Base-by-base conservation (phyloP, 2,113 vertebrate genomes). In the Centrocercus urophasianus region DNA sequence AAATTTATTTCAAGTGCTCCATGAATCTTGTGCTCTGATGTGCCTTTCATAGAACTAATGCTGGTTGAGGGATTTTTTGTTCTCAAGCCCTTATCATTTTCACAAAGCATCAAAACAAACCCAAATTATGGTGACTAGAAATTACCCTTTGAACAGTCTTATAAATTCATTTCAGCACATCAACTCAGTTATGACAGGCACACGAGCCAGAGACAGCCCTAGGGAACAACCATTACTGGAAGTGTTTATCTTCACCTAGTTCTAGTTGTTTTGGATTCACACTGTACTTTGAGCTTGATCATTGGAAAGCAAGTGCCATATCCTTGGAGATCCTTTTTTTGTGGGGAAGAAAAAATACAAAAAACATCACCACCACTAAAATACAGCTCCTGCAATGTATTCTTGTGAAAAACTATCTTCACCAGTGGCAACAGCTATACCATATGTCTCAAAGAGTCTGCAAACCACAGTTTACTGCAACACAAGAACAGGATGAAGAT, bases 1-100 rank as follows among this genome's bases (percentile, higher is more conserved):
- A 88, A 75, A 91, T 43, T 45, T 95, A 91, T 84, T 95, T 95
- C 47, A 40, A 95, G 89, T 18, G 43, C 65, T 89, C 72, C 52
- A 88, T 48, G 86, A 90, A 91, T 61, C 89, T 78, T 1, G 0
- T 6, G 8, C 47, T 85, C 72, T 45, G 60, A 91, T 56, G 14
- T 19, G 42, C 72, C 64, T 56, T 74, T 73, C 12, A 7, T 66
- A 90, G n/a, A 64, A 10, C 45, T 77, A 77, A 60, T 60, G 78
- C 75, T 89, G 84, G 91, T 19, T 36, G 42, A 87, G 13, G 32
- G 69, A 86, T 91, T 91, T 93, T 91, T 67, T 86, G 72, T 28
- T 82, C 80, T 88, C 66, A 77, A 47, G 67, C 34, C 59, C 42
- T 30, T 5, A 5, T 52, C 9, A 10, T 81, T 77, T 4, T 1